phyloP scores from a whole-genome alignment of 1,140 invertebrate species.

The Drosophila micromelanica region DNA sequence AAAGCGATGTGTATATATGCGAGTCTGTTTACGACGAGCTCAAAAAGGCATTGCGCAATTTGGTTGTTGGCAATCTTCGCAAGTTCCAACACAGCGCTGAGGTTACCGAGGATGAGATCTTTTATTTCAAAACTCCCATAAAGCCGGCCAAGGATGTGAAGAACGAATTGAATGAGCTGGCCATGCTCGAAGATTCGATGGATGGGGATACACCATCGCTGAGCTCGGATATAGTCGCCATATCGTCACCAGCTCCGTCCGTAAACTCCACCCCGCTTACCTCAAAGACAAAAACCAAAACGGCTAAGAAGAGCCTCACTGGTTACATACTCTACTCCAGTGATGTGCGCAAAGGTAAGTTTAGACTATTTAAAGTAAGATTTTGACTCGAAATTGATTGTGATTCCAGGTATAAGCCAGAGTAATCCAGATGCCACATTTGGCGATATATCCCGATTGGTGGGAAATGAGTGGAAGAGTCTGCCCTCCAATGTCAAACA shows the following conservation, averaged over 20 bases:
- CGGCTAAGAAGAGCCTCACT: constrained; percentile 93
- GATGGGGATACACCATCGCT: constrained; percentile 90
- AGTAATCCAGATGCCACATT: constrained; percentile 97
- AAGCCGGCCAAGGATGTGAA: constrained; percentile 86
- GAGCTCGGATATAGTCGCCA: constrained; percentile 87
- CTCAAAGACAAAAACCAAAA: constrained; percentile 82
- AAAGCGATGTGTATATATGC: constrained; percentile 96
- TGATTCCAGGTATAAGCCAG: constrained; percentile 84
- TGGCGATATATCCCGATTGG: constrained; percentile 98
- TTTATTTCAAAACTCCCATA: constrained; percentile 92
- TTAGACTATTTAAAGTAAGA: neutral
- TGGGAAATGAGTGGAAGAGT: constrained; percentile 98
- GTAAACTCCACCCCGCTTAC: constrained; percentile 86
- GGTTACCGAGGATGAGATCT: constrained; percentile 97
- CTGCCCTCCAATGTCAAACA: constrained; percentile 94
- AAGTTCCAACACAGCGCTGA: constrained; percentile 92
- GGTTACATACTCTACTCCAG: constrained; percentile 99
- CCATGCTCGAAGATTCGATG: constrained; percentile 88
- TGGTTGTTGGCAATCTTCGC: constrained; percentile 90
- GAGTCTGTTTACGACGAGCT: constrained; percentile 97
- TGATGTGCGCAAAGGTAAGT: constrained; percentile 93
- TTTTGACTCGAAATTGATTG: neutral
- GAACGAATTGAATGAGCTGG: constrained; percentile 85
- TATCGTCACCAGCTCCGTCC: constrained; percentile 84
- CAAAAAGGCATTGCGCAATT: constrained; percentile 91